Conservation (phyloP, 2,797 vertebrate species). For the Aeoliscus strigatus region DNA sequence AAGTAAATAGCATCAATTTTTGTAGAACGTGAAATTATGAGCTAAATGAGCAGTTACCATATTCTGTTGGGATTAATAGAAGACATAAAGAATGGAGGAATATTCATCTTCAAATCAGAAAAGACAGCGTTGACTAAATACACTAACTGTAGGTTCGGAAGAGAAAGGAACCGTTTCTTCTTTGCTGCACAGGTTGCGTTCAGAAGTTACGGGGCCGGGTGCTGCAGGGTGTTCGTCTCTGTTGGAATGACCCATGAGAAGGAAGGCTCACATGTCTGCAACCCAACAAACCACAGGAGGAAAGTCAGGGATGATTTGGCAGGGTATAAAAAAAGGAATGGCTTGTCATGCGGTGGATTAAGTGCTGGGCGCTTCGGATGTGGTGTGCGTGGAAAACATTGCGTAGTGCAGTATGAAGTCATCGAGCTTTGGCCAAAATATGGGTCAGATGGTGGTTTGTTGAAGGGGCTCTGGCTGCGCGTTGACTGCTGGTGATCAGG, state of each 20-base stretch:
- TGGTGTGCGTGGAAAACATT: constrained; percentile 58
- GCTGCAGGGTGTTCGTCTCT: constrained; percentile 10
- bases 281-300: constrained; percentile 36
- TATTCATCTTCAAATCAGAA: too few species aligned
- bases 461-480: constrained; percentile 23
- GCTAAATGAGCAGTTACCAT: too few species aligned
- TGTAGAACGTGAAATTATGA: too few species aligned
- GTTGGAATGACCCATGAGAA: constrained; percentile 35
- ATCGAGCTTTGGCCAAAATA: constrained; percentile 28
- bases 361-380: constrained; percentile 30
- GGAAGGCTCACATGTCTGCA: constrained; percentile 36
- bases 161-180: too few species aligned
- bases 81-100: too few species aligned
- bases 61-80: too few species aligned
- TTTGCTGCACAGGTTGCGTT: constrained; percentile 1
- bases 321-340: constrained; percentile 38
- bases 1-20: too few species aligned
- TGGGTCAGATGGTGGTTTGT: constrained; percentile 56
- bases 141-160: too few species aligned
- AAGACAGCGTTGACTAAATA: too few species aligned
- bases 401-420: constrained; percentile 52
- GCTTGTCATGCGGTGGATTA: constrained; percentile 32
- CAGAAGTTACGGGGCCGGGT: constrained; percentile 3
- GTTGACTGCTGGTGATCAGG: constrained; percentile 32
- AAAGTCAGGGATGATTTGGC: constrained; percentile 33